A percentile compares a stretch with the other conserved stretches of the same genome.
Conservation (phyloP, 2,888 invertebrate species). For the Argyresthia albistria region DNA sequence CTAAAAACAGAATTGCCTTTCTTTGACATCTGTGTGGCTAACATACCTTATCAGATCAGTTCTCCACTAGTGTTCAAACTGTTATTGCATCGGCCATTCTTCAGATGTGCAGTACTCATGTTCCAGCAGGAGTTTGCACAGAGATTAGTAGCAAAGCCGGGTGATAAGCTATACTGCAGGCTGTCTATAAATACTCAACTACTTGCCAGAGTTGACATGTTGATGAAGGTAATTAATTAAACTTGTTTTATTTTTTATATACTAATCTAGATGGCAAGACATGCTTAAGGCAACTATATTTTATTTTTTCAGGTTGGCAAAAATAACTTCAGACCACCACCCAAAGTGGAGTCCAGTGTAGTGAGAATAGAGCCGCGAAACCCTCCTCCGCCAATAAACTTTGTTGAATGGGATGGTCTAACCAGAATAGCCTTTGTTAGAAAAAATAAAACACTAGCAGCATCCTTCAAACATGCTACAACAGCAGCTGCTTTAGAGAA, state of each 20-base stretch:
- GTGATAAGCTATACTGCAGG: constrained; percentile 96
- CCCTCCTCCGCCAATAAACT: constrained; percentile 96
- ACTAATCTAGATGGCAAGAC: no score
- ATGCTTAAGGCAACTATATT: constrained; percentile 11
- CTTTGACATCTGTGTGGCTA: constrained; percentile 98
- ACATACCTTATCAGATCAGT: constrained; percentile 98
- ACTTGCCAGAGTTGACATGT: constrained; percentile 92
- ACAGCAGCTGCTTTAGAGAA: constrained; percentile 89
- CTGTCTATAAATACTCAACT: constrained; percentile 97
- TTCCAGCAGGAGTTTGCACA: constrained; percentile 99
- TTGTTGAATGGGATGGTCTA: constrained; percentile 98
- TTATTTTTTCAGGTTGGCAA: constrained; percentile 84
- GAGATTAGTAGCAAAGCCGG: constrained; percentile 95
- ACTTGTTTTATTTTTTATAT: no score
- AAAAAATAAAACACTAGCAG: constrained; percentile 96
- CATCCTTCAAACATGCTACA: constrained; percentile 89
- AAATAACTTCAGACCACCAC: constrained; percentile 98
- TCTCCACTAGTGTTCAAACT: constrained; percentile 97
- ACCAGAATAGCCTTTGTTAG: constrained; percentile 95
- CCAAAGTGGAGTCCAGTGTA: constrained; percentile 99
- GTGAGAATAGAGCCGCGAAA: constrained; percentile 97
- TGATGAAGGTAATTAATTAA: constrained; percentile 87
- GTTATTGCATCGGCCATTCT: constrained; percentile 86
- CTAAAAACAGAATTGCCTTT: constrained; percentile 95
- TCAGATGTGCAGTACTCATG: constrained; percentile 97